A percentile compares a stretch with the other conserved stretches of the same genome.
Evolutionary conservation across 2,113 vertebrate species (phyloP).

Genomic region (Cnemophilus loriae): DNA sequence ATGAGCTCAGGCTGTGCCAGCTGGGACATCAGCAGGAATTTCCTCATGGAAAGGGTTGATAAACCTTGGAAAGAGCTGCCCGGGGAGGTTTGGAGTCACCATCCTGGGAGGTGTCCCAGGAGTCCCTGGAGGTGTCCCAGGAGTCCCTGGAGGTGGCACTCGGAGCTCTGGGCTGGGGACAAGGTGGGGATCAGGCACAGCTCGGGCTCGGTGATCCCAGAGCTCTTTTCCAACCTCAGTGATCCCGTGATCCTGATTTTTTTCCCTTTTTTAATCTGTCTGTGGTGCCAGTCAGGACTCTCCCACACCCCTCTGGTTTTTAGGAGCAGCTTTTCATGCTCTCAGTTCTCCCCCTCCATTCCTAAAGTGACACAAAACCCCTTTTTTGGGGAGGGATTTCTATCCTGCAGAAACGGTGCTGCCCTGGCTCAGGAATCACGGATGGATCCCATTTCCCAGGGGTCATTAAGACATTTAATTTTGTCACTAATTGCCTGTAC

Average conservation of each 20-base stretch:
- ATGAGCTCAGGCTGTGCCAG: not conserved
- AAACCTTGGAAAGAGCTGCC: not conserved
- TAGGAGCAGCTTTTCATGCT: not conserved
- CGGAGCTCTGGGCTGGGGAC: not conserved
- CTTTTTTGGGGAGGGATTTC: not conserved
- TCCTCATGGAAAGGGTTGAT: not conserved
- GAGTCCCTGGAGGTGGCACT: not conserved
- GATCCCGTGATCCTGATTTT: not conserved
- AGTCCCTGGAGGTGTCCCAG: not conserved
- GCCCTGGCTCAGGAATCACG: not conserved
- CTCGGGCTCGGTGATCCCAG: not conserved
- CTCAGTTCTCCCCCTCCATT: accelerated
- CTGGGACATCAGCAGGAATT: not conserved
- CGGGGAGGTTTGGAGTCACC: not conserved
- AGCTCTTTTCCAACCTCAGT: not conserved
- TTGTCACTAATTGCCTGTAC: not conserved
- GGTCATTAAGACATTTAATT: not conserved
- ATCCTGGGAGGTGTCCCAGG: too few relatives aligned
- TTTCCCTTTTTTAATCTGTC: not conserved
- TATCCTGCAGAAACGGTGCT: not conserved
- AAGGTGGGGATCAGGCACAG: too few relatives aligned
- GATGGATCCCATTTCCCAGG: not conserved
- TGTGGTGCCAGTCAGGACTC: accelerated
- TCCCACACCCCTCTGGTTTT: accelerated
- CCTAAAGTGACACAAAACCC: not conserved